Conservation (phyloP, 2,113 vertebrate genomes). For the Dunckerocampus dactyliophorus region DNA sequence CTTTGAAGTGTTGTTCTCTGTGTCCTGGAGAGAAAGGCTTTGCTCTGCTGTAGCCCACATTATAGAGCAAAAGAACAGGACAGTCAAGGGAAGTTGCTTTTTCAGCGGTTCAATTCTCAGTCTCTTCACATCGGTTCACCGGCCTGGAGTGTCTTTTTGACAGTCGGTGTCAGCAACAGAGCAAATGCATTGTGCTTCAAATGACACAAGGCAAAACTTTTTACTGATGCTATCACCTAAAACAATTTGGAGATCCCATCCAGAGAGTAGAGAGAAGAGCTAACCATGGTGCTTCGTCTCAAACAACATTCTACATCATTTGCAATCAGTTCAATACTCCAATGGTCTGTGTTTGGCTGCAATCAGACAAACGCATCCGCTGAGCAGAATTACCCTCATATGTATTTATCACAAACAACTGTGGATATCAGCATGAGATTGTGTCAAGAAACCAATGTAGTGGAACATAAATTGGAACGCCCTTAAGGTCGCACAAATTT, state of each 20-base stretch:
- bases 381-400: not conserved
- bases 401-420: not conserved
- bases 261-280: conserved; percentile 6
- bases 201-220: conserved; percentile 14
- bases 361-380: not conserved
- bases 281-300: not conserved
- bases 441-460: not conserved
- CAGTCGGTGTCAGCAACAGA: conserved; percentile 17
- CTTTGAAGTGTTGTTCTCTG: conserved; percentile 43
- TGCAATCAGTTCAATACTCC: not conserved
- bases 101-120: conserved; percentile 6
- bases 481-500: no score
- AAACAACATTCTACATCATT: not conserved
- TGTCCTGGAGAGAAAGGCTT: conserved; percentile 16
- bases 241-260: not conserved
- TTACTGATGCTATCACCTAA: conserved; percentile 3
- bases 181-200: conserved; percentile 23
- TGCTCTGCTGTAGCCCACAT: conserved; percentile 18
- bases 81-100: conserved; percentile 16
- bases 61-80: conserved; percentile 11
- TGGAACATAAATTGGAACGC: no score
- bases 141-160: conserved; percentile 22
- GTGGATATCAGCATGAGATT: not conserved
- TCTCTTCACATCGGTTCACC: conserved; percentile 19
- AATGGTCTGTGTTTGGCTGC: not conserved